A percentile compares a stretch with the other conserved stretches of the same genome.
These are phyloP conservation scores for Scrobipalpa costella DNA, from an alignment of 2,888 invertebrate genomes.

Conservation along the genomic window DNA sequence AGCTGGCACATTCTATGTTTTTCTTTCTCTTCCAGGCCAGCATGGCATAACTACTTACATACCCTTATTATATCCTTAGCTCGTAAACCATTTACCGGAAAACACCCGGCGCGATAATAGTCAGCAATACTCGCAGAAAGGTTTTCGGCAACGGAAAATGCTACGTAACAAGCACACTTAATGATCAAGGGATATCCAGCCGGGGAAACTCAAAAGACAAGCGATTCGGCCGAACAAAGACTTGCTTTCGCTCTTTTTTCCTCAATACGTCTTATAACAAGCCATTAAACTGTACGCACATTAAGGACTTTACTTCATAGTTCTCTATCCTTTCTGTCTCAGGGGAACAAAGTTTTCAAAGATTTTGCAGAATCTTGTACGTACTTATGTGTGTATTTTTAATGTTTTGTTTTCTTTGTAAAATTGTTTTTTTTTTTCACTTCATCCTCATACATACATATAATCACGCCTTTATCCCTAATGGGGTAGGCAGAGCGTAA, in stretches of 20 bases:
- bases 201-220: constrained; percentile 68
- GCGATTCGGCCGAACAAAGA: constrained; percentile 62
- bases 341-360: too few relatives aligned
- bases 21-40: too few relatives aligned
- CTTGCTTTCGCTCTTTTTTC: constrained; percentile 54
- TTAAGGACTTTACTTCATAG: not conserved
- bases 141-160: constrained; percentile 46
- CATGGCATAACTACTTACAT: too few relatives aligned
- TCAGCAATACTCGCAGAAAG: constrained; percentile 33
- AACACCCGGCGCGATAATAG: not conserved
- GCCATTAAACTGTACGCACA: constrained; percentile 20
- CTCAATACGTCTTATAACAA: constrained; percentile 40
- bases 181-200: constrained; percentile 64
- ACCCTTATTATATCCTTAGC: not conserved
- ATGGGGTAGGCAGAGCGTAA: too few relatives aligned
- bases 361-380: too few relatives aligned
- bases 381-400: too few relatives aligned
- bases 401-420: too few relatives aligned
- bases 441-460: too few relatives aligned
- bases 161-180: constrained; percentile 66
- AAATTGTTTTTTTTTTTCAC: too few relatives aligned
- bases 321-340: not conserved
- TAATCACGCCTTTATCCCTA: too few relatives aligned
- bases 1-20: too few relatives aligned
- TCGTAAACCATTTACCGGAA: not conserved